Conservation (phyloP, 2,797 vertebrate species). For the Phoeniculus purpureus region DNA sequence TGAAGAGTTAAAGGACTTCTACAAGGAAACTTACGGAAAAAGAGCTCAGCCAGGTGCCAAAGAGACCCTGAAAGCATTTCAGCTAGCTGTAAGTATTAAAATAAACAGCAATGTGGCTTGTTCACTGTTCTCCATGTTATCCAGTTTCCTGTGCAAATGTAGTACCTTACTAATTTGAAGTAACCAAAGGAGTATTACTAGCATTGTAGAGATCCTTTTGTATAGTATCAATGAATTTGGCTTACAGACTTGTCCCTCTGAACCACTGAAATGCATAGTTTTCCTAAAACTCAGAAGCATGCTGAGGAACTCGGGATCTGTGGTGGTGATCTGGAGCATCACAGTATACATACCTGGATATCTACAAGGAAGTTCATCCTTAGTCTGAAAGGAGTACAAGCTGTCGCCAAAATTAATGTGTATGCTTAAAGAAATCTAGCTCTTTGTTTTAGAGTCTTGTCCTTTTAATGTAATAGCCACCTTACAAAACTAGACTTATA, state of each 20-base stretch:
- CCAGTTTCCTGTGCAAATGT: not conserved
- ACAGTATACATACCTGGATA: not conserved
- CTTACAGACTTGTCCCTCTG: not conserved
- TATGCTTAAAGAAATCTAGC: not conserved
- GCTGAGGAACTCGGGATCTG: not conserved
- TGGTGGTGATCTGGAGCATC: not conserved
- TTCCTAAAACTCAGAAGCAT: not conserved
- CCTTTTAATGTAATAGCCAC: not conserved
- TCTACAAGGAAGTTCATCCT: not conserved
- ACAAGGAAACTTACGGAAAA: conserved; percentile 82
- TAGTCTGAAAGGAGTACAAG: not conserved
- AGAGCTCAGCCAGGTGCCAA: conserved; percentile 66
- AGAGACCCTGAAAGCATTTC: conserved; percentile 87
- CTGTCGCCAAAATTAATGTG: not conserved
- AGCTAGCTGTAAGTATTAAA: conserved; percentile 82
- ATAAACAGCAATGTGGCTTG: not conserved
- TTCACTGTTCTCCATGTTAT: not conserved
- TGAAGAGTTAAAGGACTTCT: conserved; percentile 85
- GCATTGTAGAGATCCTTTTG: not conserved
- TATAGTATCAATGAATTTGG: not conserved
- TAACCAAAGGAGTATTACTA: not conserved
- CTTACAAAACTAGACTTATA: not conserved
- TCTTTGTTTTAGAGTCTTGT: not conserved
- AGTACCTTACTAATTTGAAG: not conserved
- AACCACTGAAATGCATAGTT: not conserved